Evolutionary conservation across 64 coral and sea anemone genomes (phyloP).

Genomic region (Pocillopora verrucosa): DNA sequence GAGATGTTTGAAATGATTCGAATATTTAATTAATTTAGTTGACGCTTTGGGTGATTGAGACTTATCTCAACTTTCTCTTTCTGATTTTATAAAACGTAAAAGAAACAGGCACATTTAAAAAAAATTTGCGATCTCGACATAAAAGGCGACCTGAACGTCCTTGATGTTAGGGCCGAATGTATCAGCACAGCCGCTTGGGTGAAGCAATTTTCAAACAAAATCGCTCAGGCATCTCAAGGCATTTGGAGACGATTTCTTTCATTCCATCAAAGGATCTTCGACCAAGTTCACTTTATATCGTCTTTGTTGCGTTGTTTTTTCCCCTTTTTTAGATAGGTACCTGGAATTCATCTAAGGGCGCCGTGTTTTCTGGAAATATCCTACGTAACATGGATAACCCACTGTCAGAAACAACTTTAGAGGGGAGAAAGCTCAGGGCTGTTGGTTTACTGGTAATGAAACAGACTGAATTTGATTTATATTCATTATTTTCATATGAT

Average conservation of each 20-base stretch:
- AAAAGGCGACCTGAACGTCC: no score
- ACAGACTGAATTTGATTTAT: neutral
- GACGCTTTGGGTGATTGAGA: no score
- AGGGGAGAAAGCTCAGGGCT: slow-evolving; percentile 14
- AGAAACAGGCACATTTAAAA: no score
- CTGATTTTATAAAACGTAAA: no score
- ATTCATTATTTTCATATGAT: neutral
- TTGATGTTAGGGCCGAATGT: no score
- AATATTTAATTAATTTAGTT: no score
- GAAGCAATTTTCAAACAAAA: no score
- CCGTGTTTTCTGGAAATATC: neutral
- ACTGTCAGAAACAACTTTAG: neutral
- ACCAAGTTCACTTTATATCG: neutral
- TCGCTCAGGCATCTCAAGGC: no score
- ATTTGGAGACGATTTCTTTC: neutral
- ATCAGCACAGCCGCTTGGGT: no score
- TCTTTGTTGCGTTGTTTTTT: neutral
- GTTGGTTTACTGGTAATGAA: slow-evolving; percentile 1
- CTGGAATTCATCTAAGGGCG: slow-evolving; percentile 31
- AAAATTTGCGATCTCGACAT: no score
- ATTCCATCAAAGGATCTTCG: neutral
- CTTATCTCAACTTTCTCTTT: no score
- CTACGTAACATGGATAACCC: neutral
- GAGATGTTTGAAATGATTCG: no score
- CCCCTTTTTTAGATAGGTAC: slow-evolving; percentile 2